Base-by-base conservation (phyloP, 2,888 invertebrate genomes). In the Microctonus aethiopoides region DNA sequence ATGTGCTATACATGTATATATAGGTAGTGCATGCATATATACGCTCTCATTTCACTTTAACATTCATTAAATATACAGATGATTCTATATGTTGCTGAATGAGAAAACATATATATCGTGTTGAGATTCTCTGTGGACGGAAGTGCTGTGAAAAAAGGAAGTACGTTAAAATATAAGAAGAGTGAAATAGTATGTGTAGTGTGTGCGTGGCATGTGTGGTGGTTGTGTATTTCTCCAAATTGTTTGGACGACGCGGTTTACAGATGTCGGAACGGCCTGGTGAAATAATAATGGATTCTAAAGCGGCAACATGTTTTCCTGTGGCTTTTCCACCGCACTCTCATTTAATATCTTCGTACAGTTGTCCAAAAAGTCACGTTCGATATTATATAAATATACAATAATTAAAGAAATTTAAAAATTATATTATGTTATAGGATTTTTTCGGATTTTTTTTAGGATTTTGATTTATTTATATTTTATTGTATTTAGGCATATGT, bases 171-270 rank as follows among this genome's bases (percentile, higher is more conserved):
- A n/a, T n/a, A 71, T 69, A 59, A 67, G 65, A 67, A 61, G 34
- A 67, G 68, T 32, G 64, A 57, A 26, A 62, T 59, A 61, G 56
- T 72, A 67, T 32, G 59, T 29, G 7, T 29, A 73, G 67, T 72
- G 69, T 32, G 41, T 59, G 39, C 26, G 46, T 7, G 59, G 67
- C 71, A 71, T 68, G 70, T 73, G 73, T 24, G 39, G 22, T 60
- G 24, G 11, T 22, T 1, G 62, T 57, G 57, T 57, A 36, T 72
- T 70, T 61, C 67, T 54, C 51, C 46, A 68, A 70, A 60, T 68
- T 73, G 73, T 74, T 74, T 74, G 70, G 70, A 67, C 67, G 51
- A 68, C 70, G 75, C 71, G 70, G 72, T 65, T 69, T 72, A 70
- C 74, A 72, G 71, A 72, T 72, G 73, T 71, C 67, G 60, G 34